Evolutionary conservation across 1,140 invertebrate genomes (phyloP), one percentile per base, ranked within the genome.

Genomic region (Dolichoris vasculosae): DNA sequence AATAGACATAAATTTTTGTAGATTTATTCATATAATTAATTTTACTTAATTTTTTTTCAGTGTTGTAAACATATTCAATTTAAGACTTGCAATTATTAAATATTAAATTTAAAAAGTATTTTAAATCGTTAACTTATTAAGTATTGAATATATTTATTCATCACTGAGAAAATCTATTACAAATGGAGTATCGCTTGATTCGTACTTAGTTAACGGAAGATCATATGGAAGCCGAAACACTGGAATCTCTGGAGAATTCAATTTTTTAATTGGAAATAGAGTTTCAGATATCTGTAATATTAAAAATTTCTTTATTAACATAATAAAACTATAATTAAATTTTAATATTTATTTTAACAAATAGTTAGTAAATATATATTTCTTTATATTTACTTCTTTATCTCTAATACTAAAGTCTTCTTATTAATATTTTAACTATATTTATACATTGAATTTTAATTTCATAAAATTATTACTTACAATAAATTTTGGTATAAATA

Each of bases 401-500:
- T 64, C 9, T 55, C 9, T 55, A 20, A 55, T 17, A 17, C 20
- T 55, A 17, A 55, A 55, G 20, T 55, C 9, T 55, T 55, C 30
- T 64, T 11, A n/a, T n/a, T 32, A 30, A 64, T 13, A 30, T 64
- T 30, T n/a, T 64, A 64, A n/a, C n/a, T 32, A 9, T 64, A 30
- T 64, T 64, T 2, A 32, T 64, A 64, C 30, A 9, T 6, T 38
- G 9, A 63, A 40, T 94, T 92, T n/a, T n/a, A 69, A 87, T 78
- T 83, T 59, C 35, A 59, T 78, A 35, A 78, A 63, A 32, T 77
- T 51, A 51, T 38, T 89, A 94, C 95, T 95, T 94, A 97, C 97
- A 91, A 98, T 94, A 91, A 97, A 95, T 91, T 95, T 94, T 0
- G 98, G 98, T 71, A 99, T 88, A 89, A 99, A 98, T 17, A 99